Evolutionary conservation across 23 tunicate species (phyloP), one percentile per base, ranked within the genome.

Genomic region (Styela plicata): DNA sequence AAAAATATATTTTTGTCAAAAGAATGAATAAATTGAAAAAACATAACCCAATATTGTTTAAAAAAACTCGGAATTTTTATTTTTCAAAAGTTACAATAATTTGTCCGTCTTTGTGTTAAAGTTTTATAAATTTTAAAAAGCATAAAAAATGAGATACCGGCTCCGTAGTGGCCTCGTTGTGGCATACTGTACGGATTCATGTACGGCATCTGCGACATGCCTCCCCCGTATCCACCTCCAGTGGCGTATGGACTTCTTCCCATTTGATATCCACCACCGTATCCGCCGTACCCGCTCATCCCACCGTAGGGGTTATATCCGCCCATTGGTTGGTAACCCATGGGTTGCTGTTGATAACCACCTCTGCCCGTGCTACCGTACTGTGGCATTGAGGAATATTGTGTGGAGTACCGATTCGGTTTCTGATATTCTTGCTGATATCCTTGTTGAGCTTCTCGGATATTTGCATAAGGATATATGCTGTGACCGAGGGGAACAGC

Each of bases 401-500:
- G 57, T 13, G 10, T 7, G 57, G 57, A 5, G 13, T 13, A 5
- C n/a, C n/a, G n/a, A 5, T 7, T 5, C 57, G 7, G 57, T 44
- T 7, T 44, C 13, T 44, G 57, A 13, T 44, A 44, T 44, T 44
- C 57, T 44, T 44, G 57, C 57, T 44, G 57, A 44, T 44, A 44
- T 13, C 57, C 57, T 44, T 44, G 57, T 13, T 44, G 57, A 24
- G 81, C 52, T 27, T 76, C 67, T 76, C 27, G 27, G 7, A 17
- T 52, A 65, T 53, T 76, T 20, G 63, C 66, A 76, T 76, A 76
- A 7, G 81, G 81, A 27, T 20, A 76, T 21, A 31, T 76, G 30
- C 81, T 76, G 36, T 0, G 36, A 1, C 81, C 81, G 0, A 76
- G 63, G 24, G 81, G 81, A 19, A 76, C 81, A 53, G 67, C 32